Evolutionary conservation across 2,797 vertebrate genomes (phyloP).

Genomic region (Heteromormyrus szaboi): DNA sequence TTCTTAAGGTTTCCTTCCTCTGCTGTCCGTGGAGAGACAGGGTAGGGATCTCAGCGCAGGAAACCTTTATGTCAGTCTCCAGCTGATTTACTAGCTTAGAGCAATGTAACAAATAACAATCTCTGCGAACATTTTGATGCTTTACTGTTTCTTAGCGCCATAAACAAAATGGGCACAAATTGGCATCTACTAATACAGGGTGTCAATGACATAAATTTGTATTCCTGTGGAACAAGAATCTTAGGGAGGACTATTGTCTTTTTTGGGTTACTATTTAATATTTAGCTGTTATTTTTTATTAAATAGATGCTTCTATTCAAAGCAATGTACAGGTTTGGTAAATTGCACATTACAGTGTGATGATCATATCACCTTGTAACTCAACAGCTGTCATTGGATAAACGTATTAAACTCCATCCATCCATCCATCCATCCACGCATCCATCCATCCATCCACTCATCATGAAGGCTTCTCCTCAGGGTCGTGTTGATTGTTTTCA

Average conservation of each 20-base stretch:
- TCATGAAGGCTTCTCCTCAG: neutral
- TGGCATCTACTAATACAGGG: neutral
- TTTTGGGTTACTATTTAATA: neutral
- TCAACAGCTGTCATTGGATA: neutral
- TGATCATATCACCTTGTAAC: neutral
- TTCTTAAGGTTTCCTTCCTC: neutral
- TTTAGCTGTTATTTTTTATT: neutral
- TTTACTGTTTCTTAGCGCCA: neutral
- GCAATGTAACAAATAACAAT: neutral
- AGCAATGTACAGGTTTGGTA: neutral
- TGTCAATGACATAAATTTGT: neutral
- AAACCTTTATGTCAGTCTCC: neutral
- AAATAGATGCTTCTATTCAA: neutral
- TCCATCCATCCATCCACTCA: neutral
- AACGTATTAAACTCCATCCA: neutral
- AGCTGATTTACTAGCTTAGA: neutral
- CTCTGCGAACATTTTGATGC: neutral
- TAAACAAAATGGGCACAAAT: neutral
- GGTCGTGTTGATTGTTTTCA: neutral
- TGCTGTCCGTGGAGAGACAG: neutral
- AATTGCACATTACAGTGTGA: neutral
- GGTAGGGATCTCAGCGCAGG: neutral
- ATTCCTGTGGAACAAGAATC: neutral
- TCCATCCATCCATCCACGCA: neutral
- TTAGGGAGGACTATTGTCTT: neutral